These are phyloP conservation scores for Schizopygopsis pylzovi DNA, from an alignment of 2,797 vertebrate species.

Conservation along the genomic window DNA sequence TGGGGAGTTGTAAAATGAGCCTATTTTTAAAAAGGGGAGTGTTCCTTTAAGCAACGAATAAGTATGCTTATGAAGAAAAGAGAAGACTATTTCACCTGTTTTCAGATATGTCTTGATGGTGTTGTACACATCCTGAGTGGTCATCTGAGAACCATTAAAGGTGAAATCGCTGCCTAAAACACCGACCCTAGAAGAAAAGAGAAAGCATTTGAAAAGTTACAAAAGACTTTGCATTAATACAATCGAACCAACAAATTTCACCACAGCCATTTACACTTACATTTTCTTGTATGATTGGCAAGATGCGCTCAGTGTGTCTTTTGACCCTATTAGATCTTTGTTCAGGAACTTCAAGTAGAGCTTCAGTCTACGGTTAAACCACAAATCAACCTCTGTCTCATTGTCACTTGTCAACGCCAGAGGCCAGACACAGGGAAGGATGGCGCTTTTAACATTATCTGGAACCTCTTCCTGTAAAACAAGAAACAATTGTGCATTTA, in stretches of 20 bases:
- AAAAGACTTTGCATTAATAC: neutral
- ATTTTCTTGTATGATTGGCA: slow-evolving; percentile 52
- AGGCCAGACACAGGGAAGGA: slow-evolving; percentile 56
- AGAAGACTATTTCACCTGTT: slow-evolving; percentile 27
- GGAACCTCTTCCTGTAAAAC: slow-evolving; percentile 35
- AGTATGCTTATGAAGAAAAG: neutral
- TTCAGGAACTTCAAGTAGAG: slow-evolving; percentile 51
- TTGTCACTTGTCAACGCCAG: slow-evolving; percentile 32
- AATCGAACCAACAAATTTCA: neutral
- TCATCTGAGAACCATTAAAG: slow-evolving; percentile 36
- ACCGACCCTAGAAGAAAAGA: slow-evolving; percentile 40
- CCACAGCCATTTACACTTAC: slow-evolving; percentile 5
- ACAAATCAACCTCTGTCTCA: slow-evolving; percentile 37
- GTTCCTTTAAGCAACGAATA: neutral
- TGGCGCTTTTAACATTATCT: slow-evolving; percentile 6
- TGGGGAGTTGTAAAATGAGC: too few relatives aligned
- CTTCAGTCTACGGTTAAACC: slow-evolving; percentile 47
- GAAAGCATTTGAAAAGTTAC: neutral
- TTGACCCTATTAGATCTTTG: slow-evolving; percentile 28
- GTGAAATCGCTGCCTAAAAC: slow-evolving; percentile 37
- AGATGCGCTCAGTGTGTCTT: slow-evolving; percentile 40
- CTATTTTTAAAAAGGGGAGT: too few relatives aligned
- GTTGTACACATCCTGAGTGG: slow-evolving; percentile 15
- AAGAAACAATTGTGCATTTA: neutral
- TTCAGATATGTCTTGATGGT: slow-evolving; percentile 53